Conservation (phyloP, 1,140 invertebrate genomes). For the Venturia canescens region DNA sequence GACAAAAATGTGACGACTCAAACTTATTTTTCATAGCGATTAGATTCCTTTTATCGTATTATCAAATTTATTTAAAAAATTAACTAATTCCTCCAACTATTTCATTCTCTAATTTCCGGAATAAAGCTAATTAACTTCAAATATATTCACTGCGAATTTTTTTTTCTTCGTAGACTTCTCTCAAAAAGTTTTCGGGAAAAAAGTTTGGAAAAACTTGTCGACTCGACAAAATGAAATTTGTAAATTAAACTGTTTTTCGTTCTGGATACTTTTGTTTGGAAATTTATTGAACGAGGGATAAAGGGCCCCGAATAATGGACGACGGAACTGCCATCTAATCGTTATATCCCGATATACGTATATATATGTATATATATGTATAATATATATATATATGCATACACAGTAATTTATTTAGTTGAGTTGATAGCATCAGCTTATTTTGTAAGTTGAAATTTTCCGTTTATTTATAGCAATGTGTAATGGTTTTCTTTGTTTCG, state of each 20-base stretch:
- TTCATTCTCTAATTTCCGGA: too few relatives aligned
- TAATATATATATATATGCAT: constrained; percentile 28
- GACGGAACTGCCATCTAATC: constrained; percentile 41
- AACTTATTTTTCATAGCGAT: too few relatives aligned
- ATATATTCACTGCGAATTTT: too few relatives aligned
- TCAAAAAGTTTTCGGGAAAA: too few relatives aligned
- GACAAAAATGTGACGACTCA: not conserved
- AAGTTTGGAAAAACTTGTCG: too few relatives aligned
- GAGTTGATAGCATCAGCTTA: constrained; percentile 44
- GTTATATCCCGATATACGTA: constrained; percentile 47
- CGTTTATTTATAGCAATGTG: constrained; percentile 31
- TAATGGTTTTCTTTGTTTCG: not conserved
- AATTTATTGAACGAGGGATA: not conserved
- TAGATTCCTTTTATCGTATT: too few relatives aligned
- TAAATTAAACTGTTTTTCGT: not conserved
- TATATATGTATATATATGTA: constrained; percentile 43
- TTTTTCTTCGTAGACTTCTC: too few relatives aligned
- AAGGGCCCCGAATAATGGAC: not conserved
- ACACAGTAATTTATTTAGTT: constrained; percentile 44
- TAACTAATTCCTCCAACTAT: too few relatives aligned
- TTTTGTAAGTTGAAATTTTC: constrained; percentile 40
- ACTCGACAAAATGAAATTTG: not conserved
- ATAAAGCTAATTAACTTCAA: too few relatives aligned
- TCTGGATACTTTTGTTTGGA: not conserved
- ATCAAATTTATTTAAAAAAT: too few relatives aligned